These are phyloP conservation scores for Leucopternis melanops DNA, from an alignment of 2,113 vertebrate genomes.

Conservation along the genomic window DNA sequence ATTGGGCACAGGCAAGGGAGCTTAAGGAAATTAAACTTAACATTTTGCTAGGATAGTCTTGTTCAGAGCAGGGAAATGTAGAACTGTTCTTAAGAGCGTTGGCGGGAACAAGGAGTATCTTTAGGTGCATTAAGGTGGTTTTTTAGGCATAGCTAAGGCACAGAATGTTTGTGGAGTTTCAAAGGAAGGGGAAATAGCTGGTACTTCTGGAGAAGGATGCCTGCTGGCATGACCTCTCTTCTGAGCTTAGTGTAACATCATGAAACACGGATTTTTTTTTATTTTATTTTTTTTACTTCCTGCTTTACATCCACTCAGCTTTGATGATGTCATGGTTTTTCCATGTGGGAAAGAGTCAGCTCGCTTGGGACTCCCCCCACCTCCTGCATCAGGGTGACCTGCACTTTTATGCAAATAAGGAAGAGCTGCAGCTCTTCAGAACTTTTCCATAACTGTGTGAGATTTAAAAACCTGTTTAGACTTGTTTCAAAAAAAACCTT, in stretches of 20 bases:
- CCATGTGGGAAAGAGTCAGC: conserved; percentile 78
- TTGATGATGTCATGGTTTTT: conserved; percentile 81
- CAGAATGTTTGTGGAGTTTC: neutral
- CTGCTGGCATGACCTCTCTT: neutral
- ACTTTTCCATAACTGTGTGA: conserved; percentile 70
- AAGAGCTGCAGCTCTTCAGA: conserved; percentile 68
- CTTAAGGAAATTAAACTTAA: neutral
- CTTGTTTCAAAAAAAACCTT: neutral
- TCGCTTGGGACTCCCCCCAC: conserved; percentile 78
- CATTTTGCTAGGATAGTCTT: neutral
- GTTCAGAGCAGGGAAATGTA: neutral
- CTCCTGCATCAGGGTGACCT: conserved; percentile 46
- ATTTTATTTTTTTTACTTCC: conserved; percentile 49
- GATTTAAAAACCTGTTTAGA: conserved; percentile 51
- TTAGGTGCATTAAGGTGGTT: neutral
- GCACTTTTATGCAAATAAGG: conserved; percentile 75
- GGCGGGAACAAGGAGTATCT: neutral
- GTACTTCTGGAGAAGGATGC: neutral
- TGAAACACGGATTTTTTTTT: neutral
- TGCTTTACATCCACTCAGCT: conserved; percentile 71
- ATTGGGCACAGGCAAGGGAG: rapidly evolving
- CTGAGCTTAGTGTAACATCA: neutral
- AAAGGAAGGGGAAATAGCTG: neutral
- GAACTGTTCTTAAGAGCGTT: neutral
- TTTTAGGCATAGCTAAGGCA: neutral